A percentile compares a stretch with the other conserved stretches of the same genome.
phyloP scores from a whole-genome alignment of 2,888 invertebrate genomes.

The Ypsolopha scabrella region DNA sequence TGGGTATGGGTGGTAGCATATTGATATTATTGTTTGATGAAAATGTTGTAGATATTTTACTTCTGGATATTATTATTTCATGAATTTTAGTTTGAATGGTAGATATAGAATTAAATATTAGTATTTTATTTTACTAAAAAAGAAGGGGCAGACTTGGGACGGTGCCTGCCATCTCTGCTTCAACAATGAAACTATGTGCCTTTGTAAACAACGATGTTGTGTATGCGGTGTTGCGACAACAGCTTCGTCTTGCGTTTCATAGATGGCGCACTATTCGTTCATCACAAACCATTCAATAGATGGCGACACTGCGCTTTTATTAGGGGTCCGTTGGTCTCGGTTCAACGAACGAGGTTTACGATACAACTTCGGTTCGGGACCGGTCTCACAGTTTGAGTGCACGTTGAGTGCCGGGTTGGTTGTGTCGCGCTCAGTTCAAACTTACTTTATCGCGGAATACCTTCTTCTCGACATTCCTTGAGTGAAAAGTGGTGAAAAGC shows the following conservation, averaged over 20 bases:
- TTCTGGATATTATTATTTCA: no score
- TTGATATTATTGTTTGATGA: no score
- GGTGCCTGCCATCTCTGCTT: not conserved
- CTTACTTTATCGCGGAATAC: conserved; percentile 46
- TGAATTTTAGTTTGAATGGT: no score
- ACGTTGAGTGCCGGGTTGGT: conserved; percentile 29
- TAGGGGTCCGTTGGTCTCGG: not conserved
- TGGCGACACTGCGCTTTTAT: not conserved
- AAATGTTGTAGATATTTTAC: no score
- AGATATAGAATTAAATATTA: no score
- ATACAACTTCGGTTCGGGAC: not conserved
- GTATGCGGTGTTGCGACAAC: not conserved
- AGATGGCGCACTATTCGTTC: conserved; percentile 8
- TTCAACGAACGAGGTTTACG: conserved; percentile 1
- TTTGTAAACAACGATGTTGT: not conserved
- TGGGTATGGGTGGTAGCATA: no score
- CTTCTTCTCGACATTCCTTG: conserved; percentile 41
- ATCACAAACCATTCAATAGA: not conserved
- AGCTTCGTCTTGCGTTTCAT: not conserved
- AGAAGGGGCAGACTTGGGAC: no score
- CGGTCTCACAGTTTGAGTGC: conserved; percentile 35
- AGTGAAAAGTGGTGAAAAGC: conserved; percentile 25
- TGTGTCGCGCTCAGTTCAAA: conserved; percentile 19
- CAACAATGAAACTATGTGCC: not conserved
- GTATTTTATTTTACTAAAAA: no score